Evolutionary conservation across 2,113 vertebrate species (phyloP).

Genomic region (Campylomormyrus tamandua): DNA sequence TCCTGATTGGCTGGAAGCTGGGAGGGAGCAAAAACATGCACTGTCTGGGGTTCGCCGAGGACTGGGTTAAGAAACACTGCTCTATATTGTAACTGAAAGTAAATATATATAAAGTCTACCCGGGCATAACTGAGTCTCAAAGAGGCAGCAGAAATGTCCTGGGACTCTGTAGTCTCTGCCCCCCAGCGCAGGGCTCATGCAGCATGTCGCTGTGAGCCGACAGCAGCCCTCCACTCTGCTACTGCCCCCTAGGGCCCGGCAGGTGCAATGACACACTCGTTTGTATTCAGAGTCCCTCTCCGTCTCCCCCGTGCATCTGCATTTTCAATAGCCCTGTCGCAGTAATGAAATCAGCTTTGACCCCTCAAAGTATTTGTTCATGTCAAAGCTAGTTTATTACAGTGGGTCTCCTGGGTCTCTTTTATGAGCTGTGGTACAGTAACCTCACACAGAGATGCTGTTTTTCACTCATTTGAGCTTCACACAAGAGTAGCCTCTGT

Average conservation of each 20-base stretch:
- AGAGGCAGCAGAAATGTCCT: not conserved
- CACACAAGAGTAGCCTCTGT: not conserved
- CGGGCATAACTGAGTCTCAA: not conserved
- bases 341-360: constrained; percentile 14
- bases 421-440: not conserved
- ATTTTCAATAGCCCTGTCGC: not conserved
- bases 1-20: too few species aligned
- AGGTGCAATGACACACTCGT: not conserved
- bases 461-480: constrained; percentile 33
- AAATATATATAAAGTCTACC: not conserved
- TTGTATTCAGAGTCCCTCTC: not conserved
- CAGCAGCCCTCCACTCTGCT: not conserved
- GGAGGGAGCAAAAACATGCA: too few species aligned
- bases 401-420: not conserved
- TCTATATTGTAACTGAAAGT: not conserved
- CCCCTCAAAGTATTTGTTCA: constrained; percentile 1
- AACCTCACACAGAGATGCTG: not conserved
- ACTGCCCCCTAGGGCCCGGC: not conserved
- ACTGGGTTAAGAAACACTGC: not conserved
- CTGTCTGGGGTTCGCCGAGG: too few species aligned
- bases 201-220: not conserved
- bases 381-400: constrained; percentile 12
- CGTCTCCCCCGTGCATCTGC: not conserved
- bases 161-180: not conserved
- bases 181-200: not conserved